Evolutionary conservation across 53 echinoderm and acorn worm genomes (phyloP), one percentile per base, ranked within the genome.

Genomic region (Stichopus horrens): DNA sequence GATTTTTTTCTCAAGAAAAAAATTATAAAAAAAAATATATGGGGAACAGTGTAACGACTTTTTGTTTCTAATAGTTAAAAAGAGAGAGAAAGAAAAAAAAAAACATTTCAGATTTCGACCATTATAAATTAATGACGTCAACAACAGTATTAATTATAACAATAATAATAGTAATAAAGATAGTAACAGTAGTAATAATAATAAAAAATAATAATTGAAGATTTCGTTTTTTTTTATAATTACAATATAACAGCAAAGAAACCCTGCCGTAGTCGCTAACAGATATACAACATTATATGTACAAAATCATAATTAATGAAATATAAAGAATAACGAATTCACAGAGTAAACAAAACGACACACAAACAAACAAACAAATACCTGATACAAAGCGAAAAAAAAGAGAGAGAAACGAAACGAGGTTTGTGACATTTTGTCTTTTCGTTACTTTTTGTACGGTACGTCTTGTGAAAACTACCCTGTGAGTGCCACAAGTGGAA

Each of bases 231-330:
- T 55, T 79, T 79, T n/a, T 54, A n/a, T 79, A 79, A 79, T 52
- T 79, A 79, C 79, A 79, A 55, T 79, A 19, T 63, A 79, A 79
- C 79, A 79, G 79, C 79, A 79, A 79, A 79, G 79, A 79, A 23
- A 53, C 79, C 79, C 79, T 79, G 79, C 79, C 79, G 79, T 79
- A 79, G 79, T 79, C 79, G 20, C 53, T 79, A 79, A 79, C 79
- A 79, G 79, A 79, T 79, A 79, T 79, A 79, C 79, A 79, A 79
- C 79, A 79, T 63, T 63, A 63, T 63, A 63, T 63, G 63, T 63
- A 63, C 63, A 63, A 63, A 63, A 63, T 13, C 16, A 63, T 63
- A 63, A 7, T 4, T 63, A 63, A 7, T 63, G 63, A 63, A 6
- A 63, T 63, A 63, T 63, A 63, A 63, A 10, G 63, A 63, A 63